These are phyloP conservation scores for Gallinago nigripennis DNA, from an alignment of 2,797 vertebrate species.

Conservation along the genomic window DNA sequence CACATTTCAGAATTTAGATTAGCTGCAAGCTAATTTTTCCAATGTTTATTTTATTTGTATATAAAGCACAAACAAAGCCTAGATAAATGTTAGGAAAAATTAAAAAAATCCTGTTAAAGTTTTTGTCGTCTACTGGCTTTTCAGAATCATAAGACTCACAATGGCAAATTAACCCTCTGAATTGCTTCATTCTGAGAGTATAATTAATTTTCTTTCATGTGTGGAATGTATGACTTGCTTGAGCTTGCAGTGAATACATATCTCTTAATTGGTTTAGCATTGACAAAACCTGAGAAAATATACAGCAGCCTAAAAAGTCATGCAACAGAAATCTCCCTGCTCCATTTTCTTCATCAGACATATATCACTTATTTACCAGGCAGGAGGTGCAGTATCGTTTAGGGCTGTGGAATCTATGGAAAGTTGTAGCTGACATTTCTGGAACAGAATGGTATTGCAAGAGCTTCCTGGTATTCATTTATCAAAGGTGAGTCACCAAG, in stretches of 20 bases:
- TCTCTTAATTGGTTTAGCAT: neutral
- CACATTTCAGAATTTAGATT: neutral
- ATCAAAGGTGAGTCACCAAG: neutral
- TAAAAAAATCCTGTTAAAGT: neutral
- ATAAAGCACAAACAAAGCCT: neutral
- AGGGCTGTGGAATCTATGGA: neutral
- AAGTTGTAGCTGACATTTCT: constrained; percentile 43
- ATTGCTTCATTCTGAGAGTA: neutral
- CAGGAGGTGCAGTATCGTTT: neutral
- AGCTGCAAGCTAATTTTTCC: neutral
- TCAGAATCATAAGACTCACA: neutral
- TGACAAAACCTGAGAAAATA: neutral
- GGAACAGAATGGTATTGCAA: neutral
- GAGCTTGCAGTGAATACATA: neutral
- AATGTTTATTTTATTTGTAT: neutral
- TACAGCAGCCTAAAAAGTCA: neutral
- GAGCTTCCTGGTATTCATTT: constrained; percentile 3
- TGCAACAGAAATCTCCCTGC: neutral
- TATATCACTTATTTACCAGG: constrained; percentile 45
- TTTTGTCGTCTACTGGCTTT: neutral
- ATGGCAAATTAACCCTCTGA: neutral
- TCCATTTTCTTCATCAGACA: constrained; percentile 32
- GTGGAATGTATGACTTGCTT: neutral
- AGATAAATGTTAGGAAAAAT: neutral
- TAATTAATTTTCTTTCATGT: constrained; percentile 5